phyloP scores from a whole-genome alignment of 2,888 invertebrate genomes.

The Sarcophaga subvicina region DNA sequence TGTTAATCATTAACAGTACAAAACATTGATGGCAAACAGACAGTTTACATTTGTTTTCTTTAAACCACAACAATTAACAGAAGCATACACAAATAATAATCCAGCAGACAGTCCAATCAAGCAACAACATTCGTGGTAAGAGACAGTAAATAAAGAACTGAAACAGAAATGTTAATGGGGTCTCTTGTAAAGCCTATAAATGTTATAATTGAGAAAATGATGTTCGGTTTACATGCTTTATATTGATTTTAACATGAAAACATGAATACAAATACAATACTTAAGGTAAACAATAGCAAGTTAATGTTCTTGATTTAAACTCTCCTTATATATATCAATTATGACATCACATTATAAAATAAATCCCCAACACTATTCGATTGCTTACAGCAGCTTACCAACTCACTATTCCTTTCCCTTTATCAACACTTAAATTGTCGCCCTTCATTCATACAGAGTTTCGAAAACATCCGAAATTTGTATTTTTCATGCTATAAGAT shows the following conservation, averaged over 20 bases:
- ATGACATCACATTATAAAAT: too few species aligned
- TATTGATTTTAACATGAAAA: conserved; percentile 6
- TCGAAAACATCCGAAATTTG: too few species aligned
- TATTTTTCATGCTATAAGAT: too few species aligned
- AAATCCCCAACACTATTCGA: too few species aligned
- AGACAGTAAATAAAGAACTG: not conserved
- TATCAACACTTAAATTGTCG: too few species aligned
- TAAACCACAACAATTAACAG: conserved; percentile 8
- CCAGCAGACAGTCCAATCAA: not conserved
- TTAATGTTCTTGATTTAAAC: too few species aligned
- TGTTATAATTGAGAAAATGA: conserved; percentile 8
- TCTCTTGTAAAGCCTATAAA: not conserved
- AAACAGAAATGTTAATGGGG: not conserved
- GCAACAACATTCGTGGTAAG: not conserved
- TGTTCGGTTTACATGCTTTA: conserved; percentile 3
- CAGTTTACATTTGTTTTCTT: conserved; percentile 37
- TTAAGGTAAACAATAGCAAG: too few species aligned
- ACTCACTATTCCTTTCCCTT: too few species aligned
- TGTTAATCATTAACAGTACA: conserved; percentile 15
- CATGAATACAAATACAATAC: too few species aligned
- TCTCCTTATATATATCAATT: too few species aligned
- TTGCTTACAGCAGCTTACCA: too few species aligned
- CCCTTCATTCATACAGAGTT: too few species aligned
- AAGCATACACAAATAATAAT: not conserved
- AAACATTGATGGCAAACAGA: conserved; percentile 28